phyloP scores from a whole-genome alignment of 2,797 vertebrate genomes.

The Steatocranus sp. region DNA sequence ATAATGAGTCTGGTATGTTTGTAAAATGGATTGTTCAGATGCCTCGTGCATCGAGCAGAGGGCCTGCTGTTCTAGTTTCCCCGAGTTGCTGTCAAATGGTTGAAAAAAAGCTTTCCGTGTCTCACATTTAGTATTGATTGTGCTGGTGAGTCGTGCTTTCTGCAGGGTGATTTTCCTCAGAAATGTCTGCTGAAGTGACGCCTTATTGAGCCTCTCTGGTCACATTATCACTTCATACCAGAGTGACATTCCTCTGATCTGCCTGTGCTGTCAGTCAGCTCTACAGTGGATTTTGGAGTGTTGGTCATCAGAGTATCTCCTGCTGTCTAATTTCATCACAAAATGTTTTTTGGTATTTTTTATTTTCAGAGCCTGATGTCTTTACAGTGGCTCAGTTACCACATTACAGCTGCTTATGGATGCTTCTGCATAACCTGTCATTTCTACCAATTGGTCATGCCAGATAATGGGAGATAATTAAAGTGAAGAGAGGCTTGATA shows the following conservation, averaged over 20 bases:
- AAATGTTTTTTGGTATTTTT: neutral
- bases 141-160: neutral
- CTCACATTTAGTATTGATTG: neutral
- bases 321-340: neutral
- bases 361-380: neutral
- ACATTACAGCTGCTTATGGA: neutral
- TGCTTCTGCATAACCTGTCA: neutral
- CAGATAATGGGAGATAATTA: slow-evolving; percentile 2
- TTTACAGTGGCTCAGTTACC: neutral
- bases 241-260: neutral
- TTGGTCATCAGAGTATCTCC: neutral
- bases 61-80: neutral
- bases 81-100: neutral
- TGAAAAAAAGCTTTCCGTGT: neutral
- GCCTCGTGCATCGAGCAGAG: neutral
- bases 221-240: neutral
- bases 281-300: neutral
- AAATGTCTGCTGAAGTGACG: neutral
- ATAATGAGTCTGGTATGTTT: neutral
- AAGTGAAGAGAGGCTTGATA: neutral
- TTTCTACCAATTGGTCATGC: neutral
- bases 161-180: neutral
- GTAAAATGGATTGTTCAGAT: neutral
- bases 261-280: neutral
- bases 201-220: neutral